These are phyloP conservation scores for Syngnathus acus DNA, from an alignment of 2,797 vertebrate species.

Conservation along the genomic window DNA sequence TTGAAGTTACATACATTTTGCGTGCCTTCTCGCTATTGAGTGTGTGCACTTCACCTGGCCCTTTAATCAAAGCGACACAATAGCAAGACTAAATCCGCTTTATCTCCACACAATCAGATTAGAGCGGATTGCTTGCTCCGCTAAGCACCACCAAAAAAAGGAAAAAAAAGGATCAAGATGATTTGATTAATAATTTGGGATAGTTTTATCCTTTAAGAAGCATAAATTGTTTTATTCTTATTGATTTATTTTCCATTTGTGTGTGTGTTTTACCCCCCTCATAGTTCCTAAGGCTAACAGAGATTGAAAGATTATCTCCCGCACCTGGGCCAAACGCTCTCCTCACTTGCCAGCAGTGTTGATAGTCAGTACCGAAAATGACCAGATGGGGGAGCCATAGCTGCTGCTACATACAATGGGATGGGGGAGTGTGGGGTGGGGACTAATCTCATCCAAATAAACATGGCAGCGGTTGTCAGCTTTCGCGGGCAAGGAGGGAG, in stretches of 20 bases:
- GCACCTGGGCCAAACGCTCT: constrained; percentile 42
- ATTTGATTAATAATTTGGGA: constrained; percentile 77
- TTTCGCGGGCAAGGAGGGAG: constrained; percentile 53
- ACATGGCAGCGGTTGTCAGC: constrained; percentile 68
- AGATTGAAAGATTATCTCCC: constrained; percentile 63
- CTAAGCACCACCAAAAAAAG: constrained; percentile 58
- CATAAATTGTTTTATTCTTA: constrained; percentile 72
- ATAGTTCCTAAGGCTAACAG: constrained; percentile 44
- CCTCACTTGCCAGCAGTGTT: constrained; percentile 16
- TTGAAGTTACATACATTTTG: constrained; percentile 4
- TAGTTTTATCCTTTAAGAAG: constrained; percentile 78
- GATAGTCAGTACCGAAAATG: constrained; percentile 46
- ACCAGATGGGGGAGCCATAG: constrained; percentile 76
- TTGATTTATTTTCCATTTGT: constrained; percentile 67
- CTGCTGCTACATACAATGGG: constrained; percentile 61
- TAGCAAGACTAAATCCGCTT: constrained; percentile 66
- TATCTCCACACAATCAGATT: constrained; percentile 79
- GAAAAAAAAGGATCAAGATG: constrained; percentile 67
- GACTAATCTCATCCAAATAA: constrained; percentile 73
- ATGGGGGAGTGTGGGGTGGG: constrained; percentile 31
- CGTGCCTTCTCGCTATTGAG: constrained; percentile 9
- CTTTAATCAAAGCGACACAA: constrained; percentile 68
- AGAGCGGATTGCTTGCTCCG: constrained; percentile 67
- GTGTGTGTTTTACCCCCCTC: constrained; percentile 6
- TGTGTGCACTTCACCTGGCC: constrained; percentile 26